These are phyloP conservation scores for Hippocampus comes DNA, from an alignment of 2,113 vertebrate genomes.

Conservation along the genomic window DNA sequence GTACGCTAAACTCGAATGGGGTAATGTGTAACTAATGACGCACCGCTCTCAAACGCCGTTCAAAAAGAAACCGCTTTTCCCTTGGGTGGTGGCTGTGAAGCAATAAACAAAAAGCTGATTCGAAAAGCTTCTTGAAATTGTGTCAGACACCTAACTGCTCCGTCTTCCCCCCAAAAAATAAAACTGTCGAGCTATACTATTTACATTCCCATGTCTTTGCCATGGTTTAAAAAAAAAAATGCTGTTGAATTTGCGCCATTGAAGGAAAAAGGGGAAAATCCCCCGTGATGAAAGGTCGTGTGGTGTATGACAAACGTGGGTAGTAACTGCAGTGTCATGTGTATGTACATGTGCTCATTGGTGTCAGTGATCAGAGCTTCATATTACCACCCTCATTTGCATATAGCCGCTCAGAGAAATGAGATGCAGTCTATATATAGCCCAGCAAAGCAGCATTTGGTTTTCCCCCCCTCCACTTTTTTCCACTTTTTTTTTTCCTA, in stretches of 20 bases:
- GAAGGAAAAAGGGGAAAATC: neutral
- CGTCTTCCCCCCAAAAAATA: neutral
- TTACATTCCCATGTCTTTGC: constrained; percentile 24
- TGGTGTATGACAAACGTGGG: constrained; percentile 3
- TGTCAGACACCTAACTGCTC: neutral
- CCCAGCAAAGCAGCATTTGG: constrained; percentile 47
- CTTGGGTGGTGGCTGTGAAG: neutral
- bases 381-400: constrained; percentile 61
- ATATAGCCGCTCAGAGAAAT: constrained; percentile 35
- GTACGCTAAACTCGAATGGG: neutral
- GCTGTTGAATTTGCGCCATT: constrained; percentile 23
- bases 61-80: neutral
- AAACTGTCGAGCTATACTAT: constrained; percentile 29
- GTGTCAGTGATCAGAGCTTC: constrained; percentile 58
- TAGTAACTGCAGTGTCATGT: constrained; percentile 21
- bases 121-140: neutral
- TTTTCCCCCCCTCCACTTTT: constrained; percentile 48
- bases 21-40: neutral
- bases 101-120: neutral
- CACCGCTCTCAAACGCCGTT: neutral
- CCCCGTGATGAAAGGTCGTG: neutral
- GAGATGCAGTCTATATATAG: constrained; percentile 50
- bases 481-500: constrained; percentile 22
- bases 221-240: constrained; percentile 25
- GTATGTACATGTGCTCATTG: constrained; percentile 28